Percentiles rank a stretch among this genome's conserved stretches.
Conservation (phyloP, 2,113 vertebrate genomes). For the Cathartes aura region DNA sequence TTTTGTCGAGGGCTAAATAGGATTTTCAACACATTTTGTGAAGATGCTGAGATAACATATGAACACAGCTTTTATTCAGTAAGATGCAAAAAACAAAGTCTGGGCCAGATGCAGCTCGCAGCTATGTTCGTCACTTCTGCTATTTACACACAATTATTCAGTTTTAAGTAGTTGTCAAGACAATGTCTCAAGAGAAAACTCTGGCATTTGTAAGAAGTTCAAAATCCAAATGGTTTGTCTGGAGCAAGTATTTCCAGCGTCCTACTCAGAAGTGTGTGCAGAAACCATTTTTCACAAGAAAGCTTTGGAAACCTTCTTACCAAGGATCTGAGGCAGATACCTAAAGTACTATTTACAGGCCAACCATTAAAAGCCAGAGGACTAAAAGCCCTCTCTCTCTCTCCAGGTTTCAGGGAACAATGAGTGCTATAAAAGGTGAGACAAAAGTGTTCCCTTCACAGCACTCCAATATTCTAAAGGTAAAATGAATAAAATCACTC, state of each 20-base stretch:
- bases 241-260: not conserved
- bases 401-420: not conserved
- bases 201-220: not conserved
- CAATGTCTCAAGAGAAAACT: not conserved
- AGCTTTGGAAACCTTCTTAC: not conserved
- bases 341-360: not conserved
- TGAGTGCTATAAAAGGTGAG: not conserved
- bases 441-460: not conserved
- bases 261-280: not conserved
- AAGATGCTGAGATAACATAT: not conserved
- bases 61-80: not conserved
- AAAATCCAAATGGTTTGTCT: not conserved
- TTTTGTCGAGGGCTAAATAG: not conserved
- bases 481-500: not conserved
- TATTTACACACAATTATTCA: not conserved
- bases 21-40: not conserved
- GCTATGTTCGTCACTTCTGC: not conserved
- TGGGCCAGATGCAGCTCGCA: not conserved
- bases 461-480: not conserved
- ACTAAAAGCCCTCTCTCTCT: not conserved
- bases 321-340: not conserved
- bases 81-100: not conserved
- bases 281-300: not conserved
- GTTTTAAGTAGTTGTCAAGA: not conserved
- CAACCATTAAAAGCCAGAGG: not conserved